phyloP scores from a whole-genome alignment of 2,888 invertebrate species.

The Nyleta sp. region DNA sequence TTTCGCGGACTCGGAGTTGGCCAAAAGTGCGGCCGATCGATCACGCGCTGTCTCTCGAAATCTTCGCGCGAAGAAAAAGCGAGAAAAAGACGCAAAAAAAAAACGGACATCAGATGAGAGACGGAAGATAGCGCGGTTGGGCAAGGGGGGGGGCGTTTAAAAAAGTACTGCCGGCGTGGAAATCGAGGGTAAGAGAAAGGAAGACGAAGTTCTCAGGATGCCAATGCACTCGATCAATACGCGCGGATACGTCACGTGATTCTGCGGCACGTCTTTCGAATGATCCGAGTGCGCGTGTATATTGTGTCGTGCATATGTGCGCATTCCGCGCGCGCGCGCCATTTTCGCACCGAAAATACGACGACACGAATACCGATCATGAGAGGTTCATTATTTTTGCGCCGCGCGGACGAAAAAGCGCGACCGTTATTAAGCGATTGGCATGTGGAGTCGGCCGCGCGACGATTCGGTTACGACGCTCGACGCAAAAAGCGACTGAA shows the following conservation, averaged over 20 bases:
- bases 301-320: slow-evolving; percentile 8
- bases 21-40: slow-evolving; percentile 52
- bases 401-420: background rate
- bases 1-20: slow-evolving; percentile 39
- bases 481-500: slow-evolving; percentile 13
- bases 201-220: slow-evolving; percentile 63
- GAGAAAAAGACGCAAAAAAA: slow-evolving; percentile 12
- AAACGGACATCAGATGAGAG: slow-evolving; percentile 25
- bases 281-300: slow-evolving; percentile 18
- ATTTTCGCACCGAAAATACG: slow-evolving; percentile 24
- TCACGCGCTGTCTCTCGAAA: slow-evolving; percentile 43
- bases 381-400: slow-evolving; percentile 17
- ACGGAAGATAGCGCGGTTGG: slow-evolving; percentile 3
- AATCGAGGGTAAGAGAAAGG: slow-evolving; percentile 47
- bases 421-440: slow-evolving; percentile 28
- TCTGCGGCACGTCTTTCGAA: slow-evolving; percentile 32
- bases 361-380: slow-evolving; percentile 26
- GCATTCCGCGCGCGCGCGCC: slow-evolving; percentile 11
- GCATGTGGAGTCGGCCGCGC: background rate
- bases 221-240: slow-evolving; percentile 67
- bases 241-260: slow-evolving; percentile 61
- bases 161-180: slow-evolving; percentile 32
- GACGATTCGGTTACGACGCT: slow-evolving; percentile 15
- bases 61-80: slow-evolving; percentile 45
- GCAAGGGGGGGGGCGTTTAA: slow-evolving; percentile 22